Base-by-base conservation (phyloP, 2,888 invertebrate species). In the Parasteatoda lunata region DNA sequence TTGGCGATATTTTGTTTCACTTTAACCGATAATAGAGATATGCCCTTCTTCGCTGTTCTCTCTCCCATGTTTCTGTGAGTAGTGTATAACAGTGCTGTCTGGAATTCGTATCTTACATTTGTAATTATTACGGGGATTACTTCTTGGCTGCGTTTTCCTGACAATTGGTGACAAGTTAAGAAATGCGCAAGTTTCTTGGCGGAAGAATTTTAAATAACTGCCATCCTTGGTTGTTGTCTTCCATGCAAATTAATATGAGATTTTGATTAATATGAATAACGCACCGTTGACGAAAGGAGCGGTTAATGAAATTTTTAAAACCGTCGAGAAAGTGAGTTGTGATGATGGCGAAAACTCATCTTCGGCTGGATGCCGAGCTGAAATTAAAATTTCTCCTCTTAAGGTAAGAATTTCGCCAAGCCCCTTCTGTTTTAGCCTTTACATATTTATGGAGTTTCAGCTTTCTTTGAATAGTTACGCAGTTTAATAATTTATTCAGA, bases 291-390 rank as follows among this genome's bases (percentile, higher is more conserved):
- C 54, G 4, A 49, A 52, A 4, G 76, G 79, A 11, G 59, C 64
- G 6, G 65, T 70, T 45, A 75, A 71, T 70, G 84, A 85, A 70
- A 85, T 85, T 52, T 85, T 85, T 64, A 73, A 76, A 65, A 47
- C 52, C 45, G 73, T 68, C 45, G 84, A 78, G 13, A 45, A 8
- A 48, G 79, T 76, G 47, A 66, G 66, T 59, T 13, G 59, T 59
- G 9, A 4, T 4, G 59, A 4, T 59, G 59, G n/a, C 68, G 77
- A 66, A 30, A 52, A 51, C 13, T 8, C 66, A 4, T 52, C 54
- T 5, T 30, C 47, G 13, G n/a, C 72, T 6, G 13, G n/a, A 13
- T 81, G 75, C 45, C 51, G 54, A n/a, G 80, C 80, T 47, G 81
- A 75, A 81, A 81, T 81, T 69, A 81, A 81, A 81, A 75, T 81